A percentile compares a stretch with the other conserved stretches of the same genome.
These are phyloP conservation scores for Ceratosolen fusciceps DNA, from an alignment of 1,140 invertebrate species.

Conservation along the genomic window DNA sequence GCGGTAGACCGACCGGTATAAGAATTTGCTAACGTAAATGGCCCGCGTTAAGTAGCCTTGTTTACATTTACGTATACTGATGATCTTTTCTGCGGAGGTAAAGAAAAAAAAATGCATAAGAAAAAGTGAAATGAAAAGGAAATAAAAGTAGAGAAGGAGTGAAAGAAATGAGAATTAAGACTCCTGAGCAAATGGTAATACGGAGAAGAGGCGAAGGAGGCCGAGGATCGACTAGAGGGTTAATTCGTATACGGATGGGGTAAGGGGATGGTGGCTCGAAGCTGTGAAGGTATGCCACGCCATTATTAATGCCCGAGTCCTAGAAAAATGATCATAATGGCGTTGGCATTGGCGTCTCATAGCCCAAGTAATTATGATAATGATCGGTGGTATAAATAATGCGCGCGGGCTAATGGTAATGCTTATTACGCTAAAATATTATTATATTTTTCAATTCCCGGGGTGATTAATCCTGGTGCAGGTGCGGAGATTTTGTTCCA, in stretches of 20 bases:
- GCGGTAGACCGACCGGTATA: no score
- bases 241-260: no score
- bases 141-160: no score
- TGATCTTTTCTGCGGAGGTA: neutral
- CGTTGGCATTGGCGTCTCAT: neutral
- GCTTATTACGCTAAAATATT: slow-evolving; percentile 20
- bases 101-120: neutral
- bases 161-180: no score
- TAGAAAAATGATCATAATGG: neutral
- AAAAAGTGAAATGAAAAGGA: neutral
- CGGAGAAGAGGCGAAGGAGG: no score
- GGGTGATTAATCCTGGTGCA: neutral
- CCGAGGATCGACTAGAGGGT: no score
- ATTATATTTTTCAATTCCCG: slow-evolving; percentile 20
- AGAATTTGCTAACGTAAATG: neutral
- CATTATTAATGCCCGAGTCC: slow-evolving; percentile 7
- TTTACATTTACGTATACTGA: no score
- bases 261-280: neutral
- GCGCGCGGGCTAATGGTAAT: slow-evolving; percentile 6
- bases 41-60: neutral
- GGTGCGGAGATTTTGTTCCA: neutral
- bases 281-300: neutral
- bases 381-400: slow-evolving; percentile 17
- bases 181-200: no score
- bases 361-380: slow-evolving; percentile 19